phyloP scores from a whole-genome alignment of 1,140 invertebrate genomes.

The Mylabris phalerata region DNA sequence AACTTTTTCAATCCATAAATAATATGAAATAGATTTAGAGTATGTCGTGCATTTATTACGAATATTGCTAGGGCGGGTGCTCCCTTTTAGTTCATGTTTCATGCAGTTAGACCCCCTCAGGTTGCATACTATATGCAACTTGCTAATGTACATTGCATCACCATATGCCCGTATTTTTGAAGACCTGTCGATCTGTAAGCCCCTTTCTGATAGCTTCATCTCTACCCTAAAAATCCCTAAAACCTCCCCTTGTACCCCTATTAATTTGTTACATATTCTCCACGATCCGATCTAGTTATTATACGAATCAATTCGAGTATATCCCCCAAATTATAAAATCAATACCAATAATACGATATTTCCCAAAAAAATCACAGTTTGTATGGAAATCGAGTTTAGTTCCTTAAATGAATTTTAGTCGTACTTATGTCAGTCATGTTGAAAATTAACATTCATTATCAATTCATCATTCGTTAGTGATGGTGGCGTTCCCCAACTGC shows the following conservation, averaged over 20 bases:
- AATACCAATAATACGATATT: too few species aligned
- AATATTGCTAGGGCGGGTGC: slow-evolving; percentile 24
- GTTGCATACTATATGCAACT: slow-evolving; percentile 23
- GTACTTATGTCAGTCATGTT: slow-evolving; percentile 27
- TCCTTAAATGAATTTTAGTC: slow-evolving; percentile 24
- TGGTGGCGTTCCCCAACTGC: slow-evolving; percentile 23
- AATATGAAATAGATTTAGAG: slow-evolving; percentile 23
- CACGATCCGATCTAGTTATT: slow-evolving; percentile 12
- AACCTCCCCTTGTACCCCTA: slow-evolving; percentile 1
- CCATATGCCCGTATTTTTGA: slow-evolving; percentile 33
- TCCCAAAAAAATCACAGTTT: not conserved
- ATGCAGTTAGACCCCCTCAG: not conserved
- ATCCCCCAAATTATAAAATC: not conserved
- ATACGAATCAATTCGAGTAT: slow-evolving; percentile 12
- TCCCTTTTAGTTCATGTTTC: not conserved
- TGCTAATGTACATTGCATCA: slow-evolving; percentile 38
- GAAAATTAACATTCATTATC: slow-evolving; percentile 33
- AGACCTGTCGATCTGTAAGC: slow-evolving; percentile 29
- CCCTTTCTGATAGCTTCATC: slow-evolving; percentile 25
- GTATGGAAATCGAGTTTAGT: not conserved
- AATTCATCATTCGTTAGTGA: slow-evolving; percentile 30
- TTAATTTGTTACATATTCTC: slow-evolving; percentile 27
- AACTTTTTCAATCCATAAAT: slow-evolving; percentile 2
- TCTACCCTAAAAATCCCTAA: not conserved
- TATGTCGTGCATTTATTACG: slow-evolving; percentile 17